These are phyloP conservation scores for Caenorhabditis drosophilae DNA, from an alignment of 2,888 invertebrate species.

Conservation along the genomic window DNA sequence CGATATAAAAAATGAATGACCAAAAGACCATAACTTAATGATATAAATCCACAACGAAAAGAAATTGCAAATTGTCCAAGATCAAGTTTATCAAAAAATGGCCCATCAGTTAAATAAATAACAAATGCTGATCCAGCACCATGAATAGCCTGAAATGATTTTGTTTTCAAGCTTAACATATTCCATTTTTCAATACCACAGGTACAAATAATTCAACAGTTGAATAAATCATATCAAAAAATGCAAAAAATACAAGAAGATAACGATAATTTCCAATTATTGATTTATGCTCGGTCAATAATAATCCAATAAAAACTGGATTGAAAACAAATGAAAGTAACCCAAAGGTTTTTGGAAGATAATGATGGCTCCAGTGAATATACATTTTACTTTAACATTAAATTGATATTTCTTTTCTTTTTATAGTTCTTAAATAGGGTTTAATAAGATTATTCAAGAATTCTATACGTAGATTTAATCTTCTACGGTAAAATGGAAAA, in stretches of 20 bases:
- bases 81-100: slow-evolving; percentile 8
- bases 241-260: slow-evolving; percentile 18
- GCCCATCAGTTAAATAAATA: slow-evolving; percentile 24
- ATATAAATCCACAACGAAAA: slow-evolving; percentile 21
- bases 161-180: too few relatives aligned
- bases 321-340: slow-evolving; percentile 21
- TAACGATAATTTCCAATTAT: slow-evolving; percentile 19
- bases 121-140: slow-evolving; percentile 26
- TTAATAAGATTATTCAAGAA: too few relatives aligned
- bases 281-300: slow-evolving; percentile 14
- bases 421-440: too few relatives aligned
- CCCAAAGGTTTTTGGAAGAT: slow-evolving; percentile 20
- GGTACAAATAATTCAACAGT: slow-evolving; percentile 21
- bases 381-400: too few relatives aligned
- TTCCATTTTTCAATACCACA: too few relatives aligned
- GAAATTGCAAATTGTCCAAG: slow-evolving; percentile 18
- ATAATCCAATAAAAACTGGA: slow-evolving; percentile 12
- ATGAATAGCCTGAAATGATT: too few relatives aligned
- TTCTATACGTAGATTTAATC: too few relatives aligned
- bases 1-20: slow-evolving; percentile 28
- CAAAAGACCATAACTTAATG: slow-evolving; percentile 25
- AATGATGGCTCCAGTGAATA: slow-evolving; percentile 28
- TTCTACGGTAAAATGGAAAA: too few relatives aligned
- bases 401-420: too few relatives aligned
- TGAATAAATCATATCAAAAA: slow-evolving; percentile 33